Evolutionary conservation across 1,140 invertebrate species (phyloP).

Genomic region (Drosophila auraria): DNA sequence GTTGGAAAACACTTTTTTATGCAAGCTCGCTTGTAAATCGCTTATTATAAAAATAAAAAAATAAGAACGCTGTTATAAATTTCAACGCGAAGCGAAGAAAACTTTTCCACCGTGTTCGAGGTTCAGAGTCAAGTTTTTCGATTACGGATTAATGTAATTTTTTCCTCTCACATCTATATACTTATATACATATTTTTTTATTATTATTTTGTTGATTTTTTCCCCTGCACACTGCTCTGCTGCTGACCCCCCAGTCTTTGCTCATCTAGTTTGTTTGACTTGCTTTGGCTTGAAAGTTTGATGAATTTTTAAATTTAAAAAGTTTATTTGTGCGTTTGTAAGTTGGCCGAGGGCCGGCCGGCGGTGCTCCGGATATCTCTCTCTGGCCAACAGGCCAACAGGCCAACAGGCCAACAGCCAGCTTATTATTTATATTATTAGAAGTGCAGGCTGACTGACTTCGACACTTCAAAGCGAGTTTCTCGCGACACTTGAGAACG

Average conservation of each 20-base stretch:
- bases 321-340: constrained; percentile 80
- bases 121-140: constrained; percentile 73
- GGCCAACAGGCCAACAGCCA: neutral
- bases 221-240: constrained; percentile 12
- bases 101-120: constrained; percentile 66
- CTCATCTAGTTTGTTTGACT: constrained; percentile 68
- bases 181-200: constrained; percentile 41
- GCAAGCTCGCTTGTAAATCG: constrained; percentile 69
- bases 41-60: constrained; percentile 69
- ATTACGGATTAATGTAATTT: constrained; percentile 84
- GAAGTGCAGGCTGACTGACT: constrained; percentile 40
- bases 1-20: constrained; percentile 71
- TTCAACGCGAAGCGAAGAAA: constrained; percentile 56
- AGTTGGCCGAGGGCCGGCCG: constrained; percentile 57
- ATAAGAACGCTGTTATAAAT: constrained; percentile 54
- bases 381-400: too few relatives aligned
- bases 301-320: constrained; percentile 84
- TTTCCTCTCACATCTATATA: constrained; percentile 35
- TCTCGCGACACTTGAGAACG: constrained; percentile 12
- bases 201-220: constrained; percentile 46
- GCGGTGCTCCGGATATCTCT: neutral
- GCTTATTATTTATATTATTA: constrained; percentile 57
- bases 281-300: constrained; percentile 71
- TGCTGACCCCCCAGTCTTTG: constrained; percentile 36
- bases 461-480: constrained; percentile 49